phyloP scores from a whole-genome alignment of 2,113 vertebrate genomes.

The Hystrix cristata region DNA sequence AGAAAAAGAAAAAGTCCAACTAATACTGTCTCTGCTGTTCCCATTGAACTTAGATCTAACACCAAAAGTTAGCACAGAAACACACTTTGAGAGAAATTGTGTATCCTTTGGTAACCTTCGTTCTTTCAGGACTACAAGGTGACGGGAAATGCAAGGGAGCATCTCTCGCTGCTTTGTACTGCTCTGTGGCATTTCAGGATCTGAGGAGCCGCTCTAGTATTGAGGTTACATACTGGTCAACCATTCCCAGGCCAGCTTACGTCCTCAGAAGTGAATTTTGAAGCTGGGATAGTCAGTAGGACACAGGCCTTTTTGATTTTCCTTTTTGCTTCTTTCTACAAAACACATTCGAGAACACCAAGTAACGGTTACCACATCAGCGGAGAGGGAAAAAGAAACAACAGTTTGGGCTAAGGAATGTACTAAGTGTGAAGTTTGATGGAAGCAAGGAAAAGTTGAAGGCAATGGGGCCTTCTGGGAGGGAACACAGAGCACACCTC shows the following conservation, averaged over 20 bases:
- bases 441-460: conserved; percentile 12
- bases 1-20: background rate
- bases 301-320: background rate
- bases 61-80: conserved; percentile 36
- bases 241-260: conserved; percentile 1
- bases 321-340: background rate
- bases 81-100: conserved; percentile 40
- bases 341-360: conserved; percentile 42
- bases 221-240: background rate
- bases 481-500: background rate
- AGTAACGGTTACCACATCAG: background rate
- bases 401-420: background rate
- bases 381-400: conserved; percentile 42
- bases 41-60: conserved; percentile 25
- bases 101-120: conserved; percentile 40
- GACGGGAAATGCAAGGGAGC: conserved; percentile 17
- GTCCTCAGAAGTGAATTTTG: conserved; percentile 55
- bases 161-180: conserved; percentile 37
- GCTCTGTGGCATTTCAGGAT: conserved; percentile 39
- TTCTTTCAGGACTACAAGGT: conserved; percentile 53
- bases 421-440: background rate
- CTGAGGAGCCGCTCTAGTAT: conserved; percentile 45
- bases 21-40: background rate
- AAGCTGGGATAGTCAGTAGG: conserved; percentile 55
- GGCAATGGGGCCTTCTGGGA: background rate